Evolutionary conservation across 2,113 vertebrate genomes (phyloP).

Genomic region (Eudyptes chrysolophus): DNA sequence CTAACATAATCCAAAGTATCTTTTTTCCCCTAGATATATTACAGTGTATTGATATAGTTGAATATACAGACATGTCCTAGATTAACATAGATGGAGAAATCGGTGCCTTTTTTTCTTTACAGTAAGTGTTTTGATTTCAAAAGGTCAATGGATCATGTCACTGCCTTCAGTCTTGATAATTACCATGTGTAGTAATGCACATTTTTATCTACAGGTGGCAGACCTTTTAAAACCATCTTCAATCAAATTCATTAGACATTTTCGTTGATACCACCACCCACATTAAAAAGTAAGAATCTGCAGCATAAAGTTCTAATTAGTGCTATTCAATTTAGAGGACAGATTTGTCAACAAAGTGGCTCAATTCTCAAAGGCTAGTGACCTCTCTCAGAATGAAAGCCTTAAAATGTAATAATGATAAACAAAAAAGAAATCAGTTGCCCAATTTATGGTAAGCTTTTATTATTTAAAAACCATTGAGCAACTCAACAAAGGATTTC

Average conservation of each 20-base stretch:
- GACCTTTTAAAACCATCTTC: conserved; percentile 70
- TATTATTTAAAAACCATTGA: conserved; percentile 59
- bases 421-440: background rate
- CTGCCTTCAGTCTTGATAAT: conserved; percentile 54
- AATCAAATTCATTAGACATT: conserved; percentile 63
- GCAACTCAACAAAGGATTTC: conserved; percentile 41
- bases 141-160: conserved; percentile 50
- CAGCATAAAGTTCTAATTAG: conserved; percentile 65
- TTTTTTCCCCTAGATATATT: background rate
- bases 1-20: background rate
- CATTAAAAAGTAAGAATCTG: conserved; percentile 51
- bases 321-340: conserved; percentile 54
- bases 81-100: background rate
- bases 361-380: conserved; percentile 63
- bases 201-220: conserved; percentile 74
- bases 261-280: conserved; percentile 43
- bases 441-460: conserved; percentile 43
- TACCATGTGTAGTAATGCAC: conserved; percentile 62
- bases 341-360: conserved; percentile 66
- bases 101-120: background rate
- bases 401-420: background rate
- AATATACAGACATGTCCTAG: background rate
- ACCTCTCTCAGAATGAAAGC: conserved; percentile 64
- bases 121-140: conserved; percentile 65
- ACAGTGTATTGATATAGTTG: background rate